A percentile compares a stretch with the other conserved stretches of the same genome.
Conservation (phyloP, 2,113 vertebrate species). For the Hippocampus zosterae region DNA sequence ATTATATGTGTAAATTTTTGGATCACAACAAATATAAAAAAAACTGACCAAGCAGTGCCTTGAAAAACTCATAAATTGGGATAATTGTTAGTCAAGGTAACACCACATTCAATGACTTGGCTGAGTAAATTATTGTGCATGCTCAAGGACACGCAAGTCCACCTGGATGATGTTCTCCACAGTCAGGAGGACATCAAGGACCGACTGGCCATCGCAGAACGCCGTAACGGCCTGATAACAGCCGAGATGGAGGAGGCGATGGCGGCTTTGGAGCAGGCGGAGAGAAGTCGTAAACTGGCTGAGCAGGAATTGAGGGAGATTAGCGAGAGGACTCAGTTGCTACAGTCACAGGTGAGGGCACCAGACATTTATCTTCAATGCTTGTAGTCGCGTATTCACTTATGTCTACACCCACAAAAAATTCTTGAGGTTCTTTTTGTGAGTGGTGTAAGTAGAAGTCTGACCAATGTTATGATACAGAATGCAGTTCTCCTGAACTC, state of each 20-base stretch:
- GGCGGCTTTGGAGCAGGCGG: slow-evolving; percentile 71
- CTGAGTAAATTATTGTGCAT: background rate
- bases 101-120: background rate
- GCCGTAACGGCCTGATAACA: slow-evolving; percentile 65
- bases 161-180: slow-evolving; percentile 61
- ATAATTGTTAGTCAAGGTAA: background rate
- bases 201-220: slow-evolving; percentile 69
- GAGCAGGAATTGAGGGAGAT: slow-evolving; percentile 48
- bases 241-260: slow-evolving; percentile 73
- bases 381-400: slow-evolving; percentile 4
- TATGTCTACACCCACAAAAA: too few species aligned
- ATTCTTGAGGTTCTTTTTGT: background rate
- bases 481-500: slow-evolving; percentile 61
- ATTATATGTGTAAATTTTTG: too few species aligned
- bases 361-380: background rate
- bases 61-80: background rate
- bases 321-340: slow-evolving; percentile 38
- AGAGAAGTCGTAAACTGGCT: slow-evolving; percentile 37
- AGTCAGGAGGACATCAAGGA: slow-evolving; percentile 72
- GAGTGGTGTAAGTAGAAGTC: background rate
- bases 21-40: too few species aligned
- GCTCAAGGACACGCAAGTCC: slow-evolving; percentile 62
- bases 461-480: slow-evolving; percentile 22
- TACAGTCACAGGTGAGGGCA: slow-evolving; percentile 51
- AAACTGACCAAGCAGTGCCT: too few species aligned